Percentiles rank a stretch among this genome's conserved stretches.
phyloP scores from a whole-genome alignment of 1,140 invertebrate species.

The Drosophila rhopaloa region DNA sequence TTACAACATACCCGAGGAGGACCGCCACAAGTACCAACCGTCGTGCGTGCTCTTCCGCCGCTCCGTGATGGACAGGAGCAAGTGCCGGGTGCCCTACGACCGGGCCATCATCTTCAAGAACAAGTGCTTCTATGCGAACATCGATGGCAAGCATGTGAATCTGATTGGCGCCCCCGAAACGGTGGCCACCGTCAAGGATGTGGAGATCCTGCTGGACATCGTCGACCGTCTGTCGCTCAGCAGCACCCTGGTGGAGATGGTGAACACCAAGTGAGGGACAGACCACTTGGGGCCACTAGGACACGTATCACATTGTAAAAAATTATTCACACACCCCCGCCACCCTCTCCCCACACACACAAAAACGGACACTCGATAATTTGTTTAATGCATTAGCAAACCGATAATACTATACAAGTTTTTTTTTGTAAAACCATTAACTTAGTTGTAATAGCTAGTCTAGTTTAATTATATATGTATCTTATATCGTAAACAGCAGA shows the following conservation, averaged over 20 bases:
- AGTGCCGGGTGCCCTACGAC: conserved; percentile 77
- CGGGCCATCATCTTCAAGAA: conserved; percentile 84
- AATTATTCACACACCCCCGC: conserved; percentile 13
- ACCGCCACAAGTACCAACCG: conserved; percentile 80
- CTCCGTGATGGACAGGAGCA: conserved; percentile 46
- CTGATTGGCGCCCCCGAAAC: conserved; percentile 72
- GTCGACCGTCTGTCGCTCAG: conserved; percentile 66
- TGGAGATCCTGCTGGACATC: conserved; percentile 78
- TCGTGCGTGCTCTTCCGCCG: conserved; percentile 80
- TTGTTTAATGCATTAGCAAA: conserved; percentile 39
- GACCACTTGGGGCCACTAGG: not conserved
- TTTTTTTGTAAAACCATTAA: conserved; percentile 73
- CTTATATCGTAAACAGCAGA: conserved; percentile 25
- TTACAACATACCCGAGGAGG: conserved; percentile 73
- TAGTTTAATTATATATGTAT: conserved; percentile 62
- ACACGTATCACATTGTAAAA: conserved; percentile 35
- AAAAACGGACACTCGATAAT: conserved; percentile 27
- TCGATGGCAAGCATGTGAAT: conserved; percentile 83
- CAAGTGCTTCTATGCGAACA: conserved; percentile 79
- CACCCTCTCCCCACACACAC: not conserved
- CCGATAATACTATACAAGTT: conserved; percentile 18
- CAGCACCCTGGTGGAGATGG: conserved; percentile 71
- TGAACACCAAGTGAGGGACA: conserved; percentile 53
- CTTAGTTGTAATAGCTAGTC: conserved; percentile 72
- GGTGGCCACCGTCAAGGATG: conserved; percentile 61